Evolutionary conservation across 2,113 vertebrate genomes (phyloP), one percentile per base, ranked within the genome.

Genomic region (Tor tambroides): DNA sequence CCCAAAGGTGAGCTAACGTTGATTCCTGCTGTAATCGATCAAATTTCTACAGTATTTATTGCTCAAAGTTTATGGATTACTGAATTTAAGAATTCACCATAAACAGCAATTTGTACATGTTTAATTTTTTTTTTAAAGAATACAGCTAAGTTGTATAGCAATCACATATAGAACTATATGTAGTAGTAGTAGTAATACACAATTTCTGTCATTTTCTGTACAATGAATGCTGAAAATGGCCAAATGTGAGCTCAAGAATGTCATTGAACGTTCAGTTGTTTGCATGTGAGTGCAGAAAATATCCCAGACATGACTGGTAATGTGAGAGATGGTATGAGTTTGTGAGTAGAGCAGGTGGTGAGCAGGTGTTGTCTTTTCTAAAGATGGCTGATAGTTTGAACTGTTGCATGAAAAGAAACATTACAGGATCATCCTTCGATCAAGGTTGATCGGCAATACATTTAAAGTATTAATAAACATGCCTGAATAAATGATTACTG

Each of bases 231-330:
- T 71, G 67, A 35, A 21, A 35, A 69, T 35, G 2, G 28, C 6
- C 2, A 35, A 56, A 6, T 23, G n/a, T 19, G 12, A 51, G 23
- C 12, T 14, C 1, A 17, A 3, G 28, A 51, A 61, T 54, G 59
- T 78, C 14, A 49, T n/a, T 11, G 11, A 80, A 35, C 23, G 1
- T 71, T 72, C 9, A 5, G 19, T 8, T 49, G 51, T 26, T 43
- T 19, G 10, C 46, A 30, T 46, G 32, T 6, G 49, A 76, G 81
- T n/a, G 6, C 46, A 49, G 21, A 30, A 26, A 91, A 87, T 43
- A 84, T 85, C 88, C 83, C n/a, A 86, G 88, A 89, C 86, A 90
- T 87, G 78, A 85, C 84, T 91, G 61, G 91, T 91, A 93, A 94
- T 41, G 30, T 82, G 91, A 93, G 92, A 92, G 85, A 91, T 19